Evolutionary conservation across 2,888 invertebrate species (phyloP), one percentile per base, ranked within the genome.

Genomic region (Ornithoptera alexandrae): DNA sequence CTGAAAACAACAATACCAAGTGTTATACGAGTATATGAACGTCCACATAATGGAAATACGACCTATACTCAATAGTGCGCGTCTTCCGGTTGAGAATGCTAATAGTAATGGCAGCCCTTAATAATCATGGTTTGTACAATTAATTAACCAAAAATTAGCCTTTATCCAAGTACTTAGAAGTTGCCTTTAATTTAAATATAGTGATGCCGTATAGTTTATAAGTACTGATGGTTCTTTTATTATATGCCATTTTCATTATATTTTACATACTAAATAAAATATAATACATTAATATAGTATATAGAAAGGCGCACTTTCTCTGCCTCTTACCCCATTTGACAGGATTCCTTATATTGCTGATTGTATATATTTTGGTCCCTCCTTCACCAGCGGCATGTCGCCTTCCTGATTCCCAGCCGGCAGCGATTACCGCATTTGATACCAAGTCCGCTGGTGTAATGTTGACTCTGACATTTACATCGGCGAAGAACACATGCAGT

Each of bases 371-470:
- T 67, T 65, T 71, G 0, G 56, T 62, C 39, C 68, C 69, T 2
- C 46, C 57, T 8, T 67, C 64, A 18, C 67, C 71, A 7, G 56
- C 61, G 2, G 60, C 67, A 46, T 62, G n/a, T 6, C 69, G 30
- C n/a, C 66, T 62, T 2, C 62, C 69, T 3, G 72, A 62, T 53
- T 69, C 65, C 70, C 71, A 71, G 2, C 67, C 69, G 17, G 71
- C 65, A 5, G 69, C 60, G 5, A 72, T 67, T 46, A 69, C n/a
- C 5, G 67, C 65, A 42, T 71, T 72, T 15, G 64, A 68, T 1
- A 67, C 67, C 20, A 65, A 67, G 24, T 72, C 72, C 53, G 64
- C 65, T 0, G 72, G 72, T 20, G 67, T 39, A 17, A 67, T 22
- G 20, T 72, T 67, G 2, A 65, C 50, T 50, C 36, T 69, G 1